Percentiles rank a stretch among this genome's conserved stretches.
phyloP scores from a whole-genome alignment of 2,888 invertebrate genomes.

The Alloplasta piceator region DNA sequence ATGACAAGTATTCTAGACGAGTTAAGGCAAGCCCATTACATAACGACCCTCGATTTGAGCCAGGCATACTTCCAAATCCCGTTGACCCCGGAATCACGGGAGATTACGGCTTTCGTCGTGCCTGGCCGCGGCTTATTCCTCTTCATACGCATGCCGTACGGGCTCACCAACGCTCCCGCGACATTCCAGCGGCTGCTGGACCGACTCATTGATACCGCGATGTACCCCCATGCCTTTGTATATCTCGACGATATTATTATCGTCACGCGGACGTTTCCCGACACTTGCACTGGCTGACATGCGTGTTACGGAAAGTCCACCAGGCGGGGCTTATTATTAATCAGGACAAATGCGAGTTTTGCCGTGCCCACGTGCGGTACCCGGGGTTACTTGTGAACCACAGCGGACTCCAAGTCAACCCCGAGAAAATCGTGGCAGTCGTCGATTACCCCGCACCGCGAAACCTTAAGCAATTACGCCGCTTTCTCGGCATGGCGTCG shows the following conservation, averaged over 20 bases:
- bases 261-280: constrained; percentile 18
- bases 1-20: not conserved
- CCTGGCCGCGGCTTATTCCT: constrained; percentile 21
- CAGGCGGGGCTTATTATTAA: constrained; percentile 56
- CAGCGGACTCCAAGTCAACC: constrained; percentile 67
- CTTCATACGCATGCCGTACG: constrained; percentile 40
- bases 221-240: not conserved
- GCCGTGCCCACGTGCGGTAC: constrained; percentile 36
- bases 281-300: not conserved
- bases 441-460: constrained; percentile 67
- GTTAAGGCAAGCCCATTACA: not conserved
- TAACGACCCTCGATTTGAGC: not conserved
- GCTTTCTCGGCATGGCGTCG: constrained; percentile 73
- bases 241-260: not conserved
- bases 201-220: not conserved
- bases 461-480: constrained; percentile 66
- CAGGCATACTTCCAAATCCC: not conserved
- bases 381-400: constrained; percentile 66
- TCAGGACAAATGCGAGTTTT: constrained; percentile 64
- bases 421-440: constrained; percentile 54
- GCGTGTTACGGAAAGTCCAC: constrained; percentile 34
- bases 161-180: constrained; percentile 41
- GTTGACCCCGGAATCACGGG: not conserved
- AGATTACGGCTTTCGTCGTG: constrained; percentile 14
- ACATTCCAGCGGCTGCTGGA: constrained; percentile 46